Evolutionary conservation across 2,113 vertebrate genomes (phyloP), one percentile per base, ranked within the genome.

Genomic region (Hucho hucho): DNA sequence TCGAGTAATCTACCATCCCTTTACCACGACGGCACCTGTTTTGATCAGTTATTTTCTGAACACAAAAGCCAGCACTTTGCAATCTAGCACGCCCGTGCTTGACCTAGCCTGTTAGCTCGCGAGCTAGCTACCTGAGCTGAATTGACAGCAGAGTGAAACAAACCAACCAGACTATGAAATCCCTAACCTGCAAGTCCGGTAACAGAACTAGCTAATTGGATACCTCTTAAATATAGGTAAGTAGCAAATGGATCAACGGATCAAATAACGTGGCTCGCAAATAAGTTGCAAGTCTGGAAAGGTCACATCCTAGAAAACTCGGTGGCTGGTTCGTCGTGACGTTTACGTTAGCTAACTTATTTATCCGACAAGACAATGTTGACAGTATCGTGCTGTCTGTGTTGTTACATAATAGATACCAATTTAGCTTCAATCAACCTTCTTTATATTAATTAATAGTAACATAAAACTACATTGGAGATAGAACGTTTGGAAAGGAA

Each of bases 271-370:
- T 61, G 58, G n/a, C 58, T 61, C 64, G 22, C 64, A 65, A 64
- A 79, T 78, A 88, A 91, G 81, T 83, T 87, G 73, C 86, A 80
- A 82, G 75, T 83, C 83, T 14, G 22, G 88, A 89, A 92, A 92
- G 91, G 91, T 92, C 91, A 92, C 91, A 92, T 92, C 91, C 88
- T 87, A 87, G 82, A 88, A 77, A 84, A 32, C 32, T 32, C 32
- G 32, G 32, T 32, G 32, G 32, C 32, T 32, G 32, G 32, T 32
- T 32, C 32, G 32, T 32, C 6, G 32, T 32, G 32, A 32, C 32
- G 32, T 32, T 32, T 32, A 32, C 32, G 32, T 32, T 67, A 12
- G 58, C 58, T 61, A 22, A 61, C 16, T 22, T 22, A 43, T 43
- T 43, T 43, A 16, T 22, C 49, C 16, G 49, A 61, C 58, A 22